A percentile compares a stretch with the other conserved stretches of the same genome.
Conservation (phyloP, 2,888 invertebrate genomes). For the Aleiodes leptofemur region DNA sequence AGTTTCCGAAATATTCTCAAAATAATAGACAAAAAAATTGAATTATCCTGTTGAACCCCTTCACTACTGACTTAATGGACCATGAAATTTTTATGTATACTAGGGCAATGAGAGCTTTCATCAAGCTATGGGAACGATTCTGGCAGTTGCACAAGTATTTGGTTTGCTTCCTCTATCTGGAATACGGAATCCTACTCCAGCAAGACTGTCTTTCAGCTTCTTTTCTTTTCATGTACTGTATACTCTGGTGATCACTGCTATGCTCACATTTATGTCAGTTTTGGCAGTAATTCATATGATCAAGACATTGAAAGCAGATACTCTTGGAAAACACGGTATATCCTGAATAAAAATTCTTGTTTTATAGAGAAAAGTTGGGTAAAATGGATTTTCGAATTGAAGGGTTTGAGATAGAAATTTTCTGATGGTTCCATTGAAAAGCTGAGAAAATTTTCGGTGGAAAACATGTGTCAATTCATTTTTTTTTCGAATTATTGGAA, state of each 20-base stretch:
- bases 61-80: background rate
- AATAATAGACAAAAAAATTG: no score
- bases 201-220: constrained; percentile 60
- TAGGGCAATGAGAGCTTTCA: constrained; percentile 70
- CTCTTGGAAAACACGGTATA: constrained; percentile 65
- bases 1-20: no score
- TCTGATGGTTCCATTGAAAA: no score
- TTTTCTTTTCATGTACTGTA: constrained; percentile 62
- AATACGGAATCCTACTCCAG: constrained; percentile 59
- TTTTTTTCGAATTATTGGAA: no score
- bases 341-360: no score
- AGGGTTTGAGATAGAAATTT: no score
- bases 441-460: no score
- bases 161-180: constrained; percentile 69
- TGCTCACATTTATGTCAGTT: constrained; percentile 59
- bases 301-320: constrained; percentile 62
- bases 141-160: constrained; percentile 69
- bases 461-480: no score
- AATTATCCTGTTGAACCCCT: no score
- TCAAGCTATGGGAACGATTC: constrained; percentile 63
- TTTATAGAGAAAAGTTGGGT: no score
- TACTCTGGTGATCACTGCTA: constrained; percentile 54
- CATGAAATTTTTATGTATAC: background rate
- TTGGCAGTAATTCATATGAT: constrained; percentile 68
- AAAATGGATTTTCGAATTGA: no score